These are phyloP conservation scores for Leptogaster cylindrica DNA, from an alignment of 2,888 invertebrate species.

Conservation along the genomic window DNA sequence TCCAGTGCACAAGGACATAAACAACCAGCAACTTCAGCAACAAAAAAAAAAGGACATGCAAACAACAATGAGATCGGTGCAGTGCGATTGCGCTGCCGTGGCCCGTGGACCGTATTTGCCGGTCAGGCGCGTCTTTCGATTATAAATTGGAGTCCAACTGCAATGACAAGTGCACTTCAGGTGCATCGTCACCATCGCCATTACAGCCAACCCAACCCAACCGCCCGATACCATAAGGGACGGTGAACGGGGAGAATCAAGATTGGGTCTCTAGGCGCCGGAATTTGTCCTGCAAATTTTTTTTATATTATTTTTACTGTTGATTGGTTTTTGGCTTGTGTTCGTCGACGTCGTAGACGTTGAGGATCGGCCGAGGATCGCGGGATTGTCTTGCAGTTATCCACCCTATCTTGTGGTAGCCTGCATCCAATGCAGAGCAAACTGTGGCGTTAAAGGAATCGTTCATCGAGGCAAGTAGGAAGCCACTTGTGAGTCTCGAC, in stretches of 20 bases:
- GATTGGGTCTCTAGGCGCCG: constrained; percentile 28
- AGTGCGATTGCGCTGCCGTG: constrained; percentile 1
- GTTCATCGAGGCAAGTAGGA: neutral
- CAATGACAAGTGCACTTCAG: constrained; percentile 36
- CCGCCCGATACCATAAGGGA: neutral
- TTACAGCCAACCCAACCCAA: neutral
- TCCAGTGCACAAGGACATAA: neutral
- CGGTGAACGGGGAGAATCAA: neutral
- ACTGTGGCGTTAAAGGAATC: constrained; percentile 8
- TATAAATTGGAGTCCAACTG: constrained; percentile 22
- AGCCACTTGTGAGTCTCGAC: neutral
- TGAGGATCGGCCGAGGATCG: neutral
- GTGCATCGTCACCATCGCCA: constrained; percentile 6
- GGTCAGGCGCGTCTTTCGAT: constrained; percentile 20
- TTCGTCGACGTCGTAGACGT: no score
- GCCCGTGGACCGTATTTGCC: neutral
- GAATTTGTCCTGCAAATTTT: constrained; percentile 25
- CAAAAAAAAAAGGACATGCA: constrained; percentile 17
- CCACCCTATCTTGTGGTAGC: constrained; percentile 12
- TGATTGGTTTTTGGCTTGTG: no score
- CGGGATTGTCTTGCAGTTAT: constrained; percentile 7
- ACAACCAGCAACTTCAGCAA: no score
- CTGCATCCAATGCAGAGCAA: neutral
- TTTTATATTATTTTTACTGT: no score
- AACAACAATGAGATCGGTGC: constrained; percentile 28